These are phyloP conservation scores for Rhodophaea formosa DNA, from an alignment of 2,888 invertebrate genomes.

Conservation along the genomic window DNA sequence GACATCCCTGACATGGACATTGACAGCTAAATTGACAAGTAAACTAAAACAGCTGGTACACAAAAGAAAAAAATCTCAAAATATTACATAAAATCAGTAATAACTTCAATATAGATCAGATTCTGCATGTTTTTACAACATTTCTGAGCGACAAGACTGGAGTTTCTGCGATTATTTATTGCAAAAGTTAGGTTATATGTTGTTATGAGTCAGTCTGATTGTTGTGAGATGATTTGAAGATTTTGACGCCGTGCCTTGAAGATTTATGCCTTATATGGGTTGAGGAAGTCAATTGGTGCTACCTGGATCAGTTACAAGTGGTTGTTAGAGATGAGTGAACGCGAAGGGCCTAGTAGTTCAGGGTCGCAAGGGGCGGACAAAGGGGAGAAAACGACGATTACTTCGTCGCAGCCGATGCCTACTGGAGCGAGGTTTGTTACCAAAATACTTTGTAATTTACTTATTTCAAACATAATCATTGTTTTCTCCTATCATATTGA, in stretches of 20 bases:
- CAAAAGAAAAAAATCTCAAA: conserved; percentile 23
- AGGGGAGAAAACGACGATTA: conserved; percentile 42
- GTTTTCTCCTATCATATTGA: too few relatives aligned
- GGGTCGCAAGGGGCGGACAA: conserved; percentile 52
- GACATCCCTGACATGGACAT: conserved; percentile 15
- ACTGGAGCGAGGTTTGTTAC: conserved; percentile 57
- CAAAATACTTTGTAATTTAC: conserved; percentile 6
- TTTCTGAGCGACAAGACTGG: conserved; percentile 16
- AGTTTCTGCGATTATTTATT: conserved; percentile 37
- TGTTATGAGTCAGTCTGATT: conserved; percentile 57
- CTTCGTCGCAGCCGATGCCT: conserved; percentile 58
- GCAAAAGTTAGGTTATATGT: conserved; percentile 61
- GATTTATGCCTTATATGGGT: conserved; percentile 60
- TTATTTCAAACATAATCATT: neutral
- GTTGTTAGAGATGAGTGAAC: conserved; percentile 60
- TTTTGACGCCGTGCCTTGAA: conserved; percentile 53
- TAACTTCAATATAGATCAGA: conserved; percentile 19
- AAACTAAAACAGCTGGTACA: conserved; percentile 50
- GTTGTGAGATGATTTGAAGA: conserved; percentile 53
- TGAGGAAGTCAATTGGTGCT: conserved; percentile 43
- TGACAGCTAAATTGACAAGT: conserved; percentile 71
- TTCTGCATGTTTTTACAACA: conserved; percentile 16
- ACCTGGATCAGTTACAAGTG: conserved; percentile 44
- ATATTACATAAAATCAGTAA: conserved; percentile 23
- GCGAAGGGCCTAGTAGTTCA: conserved; percentile 56